phyloP scores from a whole-genome alignment of 2,888 invertebrate genomes.

The Eupithecia exiguata region DNA sequence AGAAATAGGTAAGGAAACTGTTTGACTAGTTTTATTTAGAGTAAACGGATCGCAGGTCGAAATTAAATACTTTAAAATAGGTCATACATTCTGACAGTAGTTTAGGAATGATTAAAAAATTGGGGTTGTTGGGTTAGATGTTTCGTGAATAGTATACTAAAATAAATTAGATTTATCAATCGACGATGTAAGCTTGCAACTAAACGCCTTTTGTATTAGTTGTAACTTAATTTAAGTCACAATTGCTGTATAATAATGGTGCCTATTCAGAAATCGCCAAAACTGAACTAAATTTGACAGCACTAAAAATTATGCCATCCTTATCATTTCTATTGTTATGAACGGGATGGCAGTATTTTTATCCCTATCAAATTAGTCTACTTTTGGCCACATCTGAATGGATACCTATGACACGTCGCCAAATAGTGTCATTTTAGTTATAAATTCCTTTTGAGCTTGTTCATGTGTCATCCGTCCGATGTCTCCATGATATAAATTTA shows the following conservation, averaged over 20 bases:
- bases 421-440: slow-evolving; percentile 27
- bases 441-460: slow-evolving; percentile 29
- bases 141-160: not conserved
- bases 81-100: slow-evolving; percentile 13
- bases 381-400: too few species aligned
- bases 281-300: too few species aligned
- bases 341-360: too few species aligned
- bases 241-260: not conserved
- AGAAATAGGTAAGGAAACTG: slow-evolving; percentile 22
- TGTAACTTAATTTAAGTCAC: slow-evolving; percentile 4
- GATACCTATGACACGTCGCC: slow-evolving; percentile 15
- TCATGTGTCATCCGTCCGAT: slow-evolving; percentile 33
- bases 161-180: slow-evolving; percentile 10
- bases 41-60: slow-evolving; percentile 39
- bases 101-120: slow-evolving; percentile 23
- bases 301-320: too few species aligned
- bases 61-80: slow-evolving; percentile 22
- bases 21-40: slow-evolving; percentile 34
- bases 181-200: slow-evolving; percentile 11
- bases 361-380: too few species aligned
- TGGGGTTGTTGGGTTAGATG: slow-evolving; percentile 18
- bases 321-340: too few species aligned
- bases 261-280: too few species aligned
- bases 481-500: slow-evolving; percentile 11
- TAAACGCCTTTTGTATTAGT: slow-evolving; percentile 17